Percentiles rank a stretch among this genome's conserved stretches.
These are phyloP conservation scores for Gnatocerus cornutus DNA, from an alignment of 2,888 invertebrate genomes.

Conservation along the genomic window DNA sequence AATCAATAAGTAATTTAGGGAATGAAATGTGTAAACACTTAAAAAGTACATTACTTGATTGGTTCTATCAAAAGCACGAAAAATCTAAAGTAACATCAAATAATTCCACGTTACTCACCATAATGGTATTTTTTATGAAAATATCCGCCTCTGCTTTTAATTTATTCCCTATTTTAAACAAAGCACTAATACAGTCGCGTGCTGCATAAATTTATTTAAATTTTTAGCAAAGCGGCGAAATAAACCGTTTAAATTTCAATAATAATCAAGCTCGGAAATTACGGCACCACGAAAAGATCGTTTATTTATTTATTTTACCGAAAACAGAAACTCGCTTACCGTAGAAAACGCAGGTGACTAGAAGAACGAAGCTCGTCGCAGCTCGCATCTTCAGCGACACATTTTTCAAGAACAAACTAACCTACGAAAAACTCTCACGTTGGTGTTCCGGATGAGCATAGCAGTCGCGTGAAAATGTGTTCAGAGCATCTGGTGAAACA, in stretches of 20 bases:
- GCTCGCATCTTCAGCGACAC: constrained; percentile 61
- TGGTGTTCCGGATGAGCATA: constrained; percentile 33
- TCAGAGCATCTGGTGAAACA: constrained; percentile 39
- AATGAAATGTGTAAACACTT: constrained; percentile 18
- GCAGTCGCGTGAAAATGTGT: constrained; percentile 51
- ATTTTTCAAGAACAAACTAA: constrained; percentile 39
- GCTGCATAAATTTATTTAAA: constrained; percentile 13
- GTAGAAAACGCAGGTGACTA: constrained; percentile 63
- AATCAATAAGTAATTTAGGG: constrained; percentile 24
- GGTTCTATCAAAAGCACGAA: constrained; percentile 5
- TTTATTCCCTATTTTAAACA: background rate
- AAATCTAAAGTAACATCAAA: constrained; percentile 2
- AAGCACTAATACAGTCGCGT: constrained; percentile 5
- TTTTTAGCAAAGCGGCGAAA: background rate
- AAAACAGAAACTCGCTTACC: constrained; percentile 59
- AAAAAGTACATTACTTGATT: constrained; percentile 5
- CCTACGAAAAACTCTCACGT: constrained; percentile 25
- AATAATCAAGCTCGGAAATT: background rate
- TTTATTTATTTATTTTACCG: background rate
- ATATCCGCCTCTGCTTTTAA: background rate
- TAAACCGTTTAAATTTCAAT: constrained; percentile 15
- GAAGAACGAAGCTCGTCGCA: constrained; percentile 61
- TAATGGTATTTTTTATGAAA: background rate
- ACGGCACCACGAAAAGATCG: background rate
- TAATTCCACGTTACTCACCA: constrained; percentile 7